Conservation (phyloP, 2,888 invertebrate genomes). For the Fragum fragum region DNA sequence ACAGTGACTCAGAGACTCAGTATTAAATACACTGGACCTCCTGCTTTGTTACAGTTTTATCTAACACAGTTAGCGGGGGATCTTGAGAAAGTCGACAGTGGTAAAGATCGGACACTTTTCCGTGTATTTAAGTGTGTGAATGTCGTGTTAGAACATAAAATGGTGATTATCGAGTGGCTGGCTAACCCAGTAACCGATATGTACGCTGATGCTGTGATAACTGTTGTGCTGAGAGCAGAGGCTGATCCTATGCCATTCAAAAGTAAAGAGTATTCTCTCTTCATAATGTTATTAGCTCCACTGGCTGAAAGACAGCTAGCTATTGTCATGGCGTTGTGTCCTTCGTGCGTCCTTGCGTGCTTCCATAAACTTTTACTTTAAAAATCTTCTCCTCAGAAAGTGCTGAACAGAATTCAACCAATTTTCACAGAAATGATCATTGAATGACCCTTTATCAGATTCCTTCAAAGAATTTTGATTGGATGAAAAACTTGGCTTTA, state of each 20-base stretch:
- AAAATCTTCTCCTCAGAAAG: too few relatives aligned
- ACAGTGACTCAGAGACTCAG: constrained; percentile 97
- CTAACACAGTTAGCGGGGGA: constrained; percentile 86
- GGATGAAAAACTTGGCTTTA: too few relatives aligned
- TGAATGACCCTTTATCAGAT: too few relatives aligned
- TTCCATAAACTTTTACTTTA: too few relatives aligned
- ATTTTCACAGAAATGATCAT: too few relatives aligned
- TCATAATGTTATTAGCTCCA: too few relatives aligned
- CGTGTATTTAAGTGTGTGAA: constrained; percentile 94
- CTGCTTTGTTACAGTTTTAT: constrained; percentile 88
- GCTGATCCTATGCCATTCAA: constrained; percentile 79
- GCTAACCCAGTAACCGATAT: constrained; percentile 98
- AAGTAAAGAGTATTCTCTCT: too few relatives aligned
- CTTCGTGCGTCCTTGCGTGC: too few relatives aligned
- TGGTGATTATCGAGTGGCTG: constrained; percentile 97
- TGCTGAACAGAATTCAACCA: too few relatives aligned
- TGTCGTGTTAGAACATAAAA: constrained; percentile 93
- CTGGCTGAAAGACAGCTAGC: too few relatives aligned
- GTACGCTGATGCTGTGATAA: constrained; percentile 98
- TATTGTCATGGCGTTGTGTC: too few relatives aligned
- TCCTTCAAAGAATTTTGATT: too few relatives aligned
- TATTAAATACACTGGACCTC: constrained; percentile 93
- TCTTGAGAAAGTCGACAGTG: constrained; percentile 75
- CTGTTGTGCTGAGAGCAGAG: constrained; percentile 91
- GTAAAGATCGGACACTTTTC: constrained; percentile 87